Evolutionary conservation across 2,797 vertebrate genomes (phyloP), one percentile per base, ranked within the genome.

Genomic region (Periophthalmus magnuspinnatus): DNA sequence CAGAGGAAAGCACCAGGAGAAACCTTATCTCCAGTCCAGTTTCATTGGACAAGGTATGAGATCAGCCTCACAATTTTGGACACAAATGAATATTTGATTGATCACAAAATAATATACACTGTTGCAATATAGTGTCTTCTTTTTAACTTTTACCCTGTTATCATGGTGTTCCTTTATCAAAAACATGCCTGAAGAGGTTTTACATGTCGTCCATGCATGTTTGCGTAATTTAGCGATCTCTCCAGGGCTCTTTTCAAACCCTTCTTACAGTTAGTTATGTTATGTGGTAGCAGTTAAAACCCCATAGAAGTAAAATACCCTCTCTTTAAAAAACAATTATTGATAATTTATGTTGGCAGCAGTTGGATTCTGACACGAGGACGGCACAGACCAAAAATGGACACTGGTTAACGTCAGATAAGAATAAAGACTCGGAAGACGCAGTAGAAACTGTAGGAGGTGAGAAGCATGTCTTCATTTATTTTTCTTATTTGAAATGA

Each of bases 31-130:
- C 94, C 6, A 93, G 94, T 80, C 93, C 86, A 2, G 92, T 90
- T 10, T 86, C 81, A 95, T 89, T 91, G 14, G 92, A 93, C 77
- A 96, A 96, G 94, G 95, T 96, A 19, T 4, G 65, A 65, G 2
- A 52, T 19, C 9, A 52, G 21, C 17, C 6, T 32, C 11, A 19
- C 0, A 17, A 52, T 62, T 8, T 56, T 11, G 33, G 3, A 28
- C 28, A 28, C 28, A 28, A 28, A 28, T 28, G 28, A 28, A n/a
- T 36, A 10, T 36, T 19, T 28, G 13, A 41, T 4, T 56, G 21
- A 56, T 56, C 22, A 56, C 3, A 28, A 28, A n/a, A n/a, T n/a
- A n/a, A n/a, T n/a, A n/a, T n/a, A n/a, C 19, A 8, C 48, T 19
- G 6, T n/a, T 21, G 19, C 6, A 19, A n/a, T 2, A 6, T 52